phyloP scores from a whole-genome alignment of 2,797 vertebrate genomes.

The Onychomys leucogaster region DNA sequence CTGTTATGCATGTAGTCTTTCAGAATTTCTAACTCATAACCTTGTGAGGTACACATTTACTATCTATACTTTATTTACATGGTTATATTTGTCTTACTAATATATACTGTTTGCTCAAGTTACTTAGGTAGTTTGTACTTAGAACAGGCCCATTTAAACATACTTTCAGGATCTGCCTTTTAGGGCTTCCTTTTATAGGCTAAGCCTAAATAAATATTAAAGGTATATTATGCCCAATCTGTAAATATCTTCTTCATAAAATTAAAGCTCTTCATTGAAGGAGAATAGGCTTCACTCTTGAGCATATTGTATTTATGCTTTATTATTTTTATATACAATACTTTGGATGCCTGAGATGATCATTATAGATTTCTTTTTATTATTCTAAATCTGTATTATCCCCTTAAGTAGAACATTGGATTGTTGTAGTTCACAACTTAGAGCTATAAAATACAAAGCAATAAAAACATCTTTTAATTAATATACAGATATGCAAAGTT shows the following conservation, averaged over 20 bases:
- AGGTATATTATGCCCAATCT: constrained; percentile 57
- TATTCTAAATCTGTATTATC: constrained; percentile 83
- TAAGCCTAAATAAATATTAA: constrained; percentile 49
- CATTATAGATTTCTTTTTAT: constrained; percentile 84
- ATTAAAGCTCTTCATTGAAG: constrained; percentile 74
- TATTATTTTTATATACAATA: constrained; percentile 80
- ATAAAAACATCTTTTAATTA: constrained; percentile 77
- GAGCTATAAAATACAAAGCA: constrained; percentile 76
- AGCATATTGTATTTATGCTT: constrained; percentile 73
- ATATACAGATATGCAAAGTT: constrained; percentile 77
- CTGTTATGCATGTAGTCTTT: not conserved
- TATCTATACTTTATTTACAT: not conserved
- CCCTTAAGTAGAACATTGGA: constrained; percentile 76
- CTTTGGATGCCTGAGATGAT: constrained; percentile 70
- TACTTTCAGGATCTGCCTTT: not conserved
- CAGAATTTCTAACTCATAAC: constrained; percentile 37
- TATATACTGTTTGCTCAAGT: not conserved
- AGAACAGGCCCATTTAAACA: not conserved
- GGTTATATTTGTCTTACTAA: constrained; percentile 38
- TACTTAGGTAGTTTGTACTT: not conserved
- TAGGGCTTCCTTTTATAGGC: not conserved
- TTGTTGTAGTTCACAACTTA: constrained; percentile 77
- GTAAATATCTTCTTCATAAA: constrained; percentile 72
- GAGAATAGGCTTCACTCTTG: constrained; percentile 56
- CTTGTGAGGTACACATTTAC: constrained; percentile 8